Evolutionary conservation across 2,888 invertebrate species (phyloP).

Genomic region (Trypoxylon attenuatum): DNA sequence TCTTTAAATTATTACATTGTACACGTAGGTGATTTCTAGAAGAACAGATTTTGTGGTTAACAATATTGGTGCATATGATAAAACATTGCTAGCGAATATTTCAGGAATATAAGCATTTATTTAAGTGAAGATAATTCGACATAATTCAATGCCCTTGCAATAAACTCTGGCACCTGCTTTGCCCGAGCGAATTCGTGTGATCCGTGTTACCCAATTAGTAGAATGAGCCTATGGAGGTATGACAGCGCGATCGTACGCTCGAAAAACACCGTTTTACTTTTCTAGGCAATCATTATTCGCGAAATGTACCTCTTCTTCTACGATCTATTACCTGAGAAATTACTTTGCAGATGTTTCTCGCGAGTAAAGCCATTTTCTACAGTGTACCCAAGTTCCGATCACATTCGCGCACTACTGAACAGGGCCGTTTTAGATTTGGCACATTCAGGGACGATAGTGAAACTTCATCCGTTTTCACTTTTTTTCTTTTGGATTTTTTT

Average conservation of each 20-base stretch:
- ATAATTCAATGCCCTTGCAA: constrained; percentile 29
- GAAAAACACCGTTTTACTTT: not conserved
- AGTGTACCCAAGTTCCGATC: constrained; percentile 31
- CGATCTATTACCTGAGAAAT: constrained; percentile 69
- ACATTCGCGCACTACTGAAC: constrained; percentile 18
- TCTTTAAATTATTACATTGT: constrained; percentile 4
- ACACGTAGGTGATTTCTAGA: no score
- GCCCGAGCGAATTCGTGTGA: not conserved
- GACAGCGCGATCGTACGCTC: not conserved
- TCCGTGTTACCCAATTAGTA: not conserved
- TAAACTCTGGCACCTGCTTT: constrained; percentile 5
- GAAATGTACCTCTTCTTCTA: no score
- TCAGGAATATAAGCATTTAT: not conserved
- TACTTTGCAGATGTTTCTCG: constrained; percentile 64
- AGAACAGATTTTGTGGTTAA: no score
- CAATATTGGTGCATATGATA: not conserved
- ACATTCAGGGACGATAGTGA: constrained; percentile 3
- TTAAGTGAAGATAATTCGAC: constrained; percentile 11
- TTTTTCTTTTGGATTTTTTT: not conserved
- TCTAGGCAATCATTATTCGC: not conserved
- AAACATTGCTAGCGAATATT: not conserved
- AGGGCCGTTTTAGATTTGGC: constrained; percentile 22
- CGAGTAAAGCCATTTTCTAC: constrained; percentile 67
- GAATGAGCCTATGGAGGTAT: not conserved
- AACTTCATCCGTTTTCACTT: not conserved